These are phyloP conservation scores for Penelope pileata DNA, from an alignment of 2,113 vertebrate species.

Conservation along the genomic window DNA sequence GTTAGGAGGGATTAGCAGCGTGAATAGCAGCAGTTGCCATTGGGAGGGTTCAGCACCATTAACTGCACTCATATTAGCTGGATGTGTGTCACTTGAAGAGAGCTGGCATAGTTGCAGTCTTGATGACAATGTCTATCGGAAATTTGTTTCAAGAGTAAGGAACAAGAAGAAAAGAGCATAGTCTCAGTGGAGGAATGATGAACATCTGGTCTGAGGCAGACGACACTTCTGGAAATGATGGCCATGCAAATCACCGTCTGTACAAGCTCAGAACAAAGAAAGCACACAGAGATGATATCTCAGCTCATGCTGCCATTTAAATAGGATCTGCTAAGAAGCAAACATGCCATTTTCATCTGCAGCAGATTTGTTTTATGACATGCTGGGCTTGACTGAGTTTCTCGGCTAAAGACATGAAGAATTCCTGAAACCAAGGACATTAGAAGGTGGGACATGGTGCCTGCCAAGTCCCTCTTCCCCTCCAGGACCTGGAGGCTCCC, in stretches of 20 bases:
- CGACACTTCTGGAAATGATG: slow-evolving; percentile 44
- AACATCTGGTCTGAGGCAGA: slow-evolving; percentile 63
- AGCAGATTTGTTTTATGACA: not conserved
- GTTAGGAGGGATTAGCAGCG: not conserved
- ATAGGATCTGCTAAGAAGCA: slow-evolving; percentile 44
- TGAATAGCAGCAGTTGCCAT: rapidly evolving
- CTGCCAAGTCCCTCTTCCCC: not conserved
- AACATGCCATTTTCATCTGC: slow-evolving; percentile 21
- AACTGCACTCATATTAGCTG: not conserved
- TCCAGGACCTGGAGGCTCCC: not conserved
- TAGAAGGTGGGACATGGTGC: not conserved
- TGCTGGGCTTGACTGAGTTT: slow-evolving; percentile 27
- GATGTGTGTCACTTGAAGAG: not conserved
- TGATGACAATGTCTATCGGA: not conserved
- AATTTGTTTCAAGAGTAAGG: not conserved
- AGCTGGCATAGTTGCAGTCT: not conserved
- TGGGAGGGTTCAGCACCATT: not conserved
- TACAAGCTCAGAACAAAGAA: slow-evolving; percentile 24
- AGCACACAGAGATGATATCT: not conserved
- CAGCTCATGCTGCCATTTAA: slow-evolving; percentile 42
- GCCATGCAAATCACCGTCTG: slow-evolving; percentile 47
- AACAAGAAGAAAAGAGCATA: slow-evolving; percentile 14
- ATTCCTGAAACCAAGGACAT: slow-evolving; percentile 43
- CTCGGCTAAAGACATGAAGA: slow-evolving; percentile 9
- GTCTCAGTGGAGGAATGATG: slow-evolving; percentile 47